Evolutionary conservation across 2,888 invertebrate genomes (phyloP).

Genomic region (Pheosia tremula): DNA sequence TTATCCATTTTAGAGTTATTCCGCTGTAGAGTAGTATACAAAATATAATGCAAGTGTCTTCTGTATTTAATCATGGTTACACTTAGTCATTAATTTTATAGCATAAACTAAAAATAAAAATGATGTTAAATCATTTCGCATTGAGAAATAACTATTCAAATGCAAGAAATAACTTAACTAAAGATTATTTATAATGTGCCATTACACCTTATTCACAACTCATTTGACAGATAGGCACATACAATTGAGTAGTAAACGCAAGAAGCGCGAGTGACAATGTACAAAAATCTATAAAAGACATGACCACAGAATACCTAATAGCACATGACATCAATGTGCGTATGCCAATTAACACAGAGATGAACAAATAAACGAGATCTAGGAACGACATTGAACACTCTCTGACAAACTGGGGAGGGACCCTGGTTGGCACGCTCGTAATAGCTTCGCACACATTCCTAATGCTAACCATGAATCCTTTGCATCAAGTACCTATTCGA

Average conservation of each 20-base stretch:
- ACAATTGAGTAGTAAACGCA: background rate
- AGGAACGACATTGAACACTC: constrained; percentile 30
- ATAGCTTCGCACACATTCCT: constrained; percentile 42
- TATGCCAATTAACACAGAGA: constrained; percentile 28
- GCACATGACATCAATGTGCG: constrained; percentile 32
- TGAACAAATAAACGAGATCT: constrained; percentile 35
- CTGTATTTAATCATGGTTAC: too few species aligned
- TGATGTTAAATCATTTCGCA: too few species aligned
- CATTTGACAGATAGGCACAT: too few species aligned
- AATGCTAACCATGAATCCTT: constrained; percentile 29
- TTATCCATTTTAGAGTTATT: too few species aligned
- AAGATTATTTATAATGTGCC: too few species aligned
- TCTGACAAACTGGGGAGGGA: constrained; percentile 49
- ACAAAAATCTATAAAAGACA: background rate
- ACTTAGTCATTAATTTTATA: too few species aligned
- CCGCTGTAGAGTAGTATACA: too few species aligned
- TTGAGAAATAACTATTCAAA: too few species aligned
- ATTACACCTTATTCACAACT: too few species aligned
- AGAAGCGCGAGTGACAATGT: background rate
- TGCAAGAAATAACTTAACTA: too few species aligned
- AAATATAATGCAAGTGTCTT: too few species aligned
- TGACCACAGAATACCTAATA: background rate
- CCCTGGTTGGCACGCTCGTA: constrained; percentile 48
- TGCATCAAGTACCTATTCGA: background rate
- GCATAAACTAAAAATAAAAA: too few species aligned